Evolutionary conservation across 2,797 vertebrate genomes (phyloP), one percentile per base, ranked within the genome.

Genomic region (Lerista edwardsae): DNA sequence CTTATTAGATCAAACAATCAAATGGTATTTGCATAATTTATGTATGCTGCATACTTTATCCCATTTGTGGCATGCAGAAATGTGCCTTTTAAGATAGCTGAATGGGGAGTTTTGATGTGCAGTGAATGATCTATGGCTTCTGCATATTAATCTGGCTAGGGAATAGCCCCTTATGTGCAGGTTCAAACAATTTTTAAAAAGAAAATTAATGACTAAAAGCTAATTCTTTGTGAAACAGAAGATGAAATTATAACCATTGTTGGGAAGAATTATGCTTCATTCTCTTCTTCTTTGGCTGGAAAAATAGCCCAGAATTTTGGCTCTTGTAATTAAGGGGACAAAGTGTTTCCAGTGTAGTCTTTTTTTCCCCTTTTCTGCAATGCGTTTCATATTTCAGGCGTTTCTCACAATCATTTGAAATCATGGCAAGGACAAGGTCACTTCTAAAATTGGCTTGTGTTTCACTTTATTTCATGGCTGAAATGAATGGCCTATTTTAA

Each of bases 371-470:
- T 7, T 62, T 80, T 68, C 61, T 74, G 15, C 41, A 10, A 6
- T 31, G 12, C 57, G 44, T 19, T 86, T 21, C 0, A 0, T 51
- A 83, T 85, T 88, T 85, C 73, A 80, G 31, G 6, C 21, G 36
- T 85, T 87, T 88, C 44, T 67, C 29, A 34, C 74, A 51, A 47
- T 76, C 61, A 64, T 86, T 73, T 91, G 27, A 89, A 79, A 65
- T 77, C 11, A 61, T 3, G 55, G 14, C 34, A 86, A 86, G 47
- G 74, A 59, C 31, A 89, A 74, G 11, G 67, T 59, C 44, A 71
- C 39, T 76, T n/a, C 69, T 86, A 79, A 78, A 88, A 67, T 1
- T 80, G 61, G 14, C 39, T 87, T 74, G 34, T n/a, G 31, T 64
- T 89, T 89, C 68, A 47, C 57, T 86, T 75, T 71, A 62, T 64